A percentile compares a stretch with the other conserved stretches of the same genome.
phyloP scores from a whole-genome alignment of 2,888 invertebrate species.

The Oscheius sp. region DNA sequence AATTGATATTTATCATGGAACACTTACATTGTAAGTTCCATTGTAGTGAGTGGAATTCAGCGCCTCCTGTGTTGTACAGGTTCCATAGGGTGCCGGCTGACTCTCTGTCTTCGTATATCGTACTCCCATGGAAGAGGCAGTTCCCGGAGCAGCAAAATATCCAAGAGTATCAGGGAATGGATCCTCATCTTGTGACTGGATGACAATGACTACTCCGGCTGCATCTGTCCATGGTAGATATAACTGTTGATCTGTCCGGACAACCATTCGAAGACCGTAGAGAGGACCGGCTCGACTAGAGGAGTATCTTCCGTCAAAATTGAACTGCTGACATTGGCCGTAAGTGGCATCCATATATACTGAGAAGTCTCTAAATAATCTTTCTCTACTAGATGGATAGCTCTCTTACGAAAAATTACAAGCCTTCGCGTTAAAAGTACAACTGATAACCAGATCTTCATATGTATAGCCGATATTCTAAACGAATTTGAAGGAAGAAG shows the following conservation, averaged over 20 bases:
- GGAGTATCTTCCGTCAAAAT: slow-evolving; percentile 35
- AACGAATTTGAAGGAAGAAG: neutral
- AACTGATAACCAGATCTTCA: slow-evolving; percentile 63
- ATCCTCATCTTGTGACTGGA: slow-evolving; percentile 68
- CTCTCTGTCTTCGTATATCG: slow-evolving; percentile 68
- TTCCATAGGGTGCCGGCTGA: slow-evolving; percentile 70
- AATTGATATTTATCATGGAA: neutral
- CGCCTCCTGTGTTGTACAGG: slow-evolving; percentile 61
- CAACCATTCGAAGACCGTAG: slow-evolving; percentile 69
- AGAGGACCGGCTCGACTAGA: slow-evolving; percentile 64
- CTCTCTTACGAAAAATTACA: slow-evolving; percentile 59
- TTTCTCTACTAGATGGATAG: no score
- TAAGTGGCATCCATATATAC: slow-evolving; percentile 66
- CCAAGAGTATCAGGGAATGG: slow-evolving; percentile 57
- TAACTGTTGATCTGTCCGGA: slow-evolving; percentile 53
- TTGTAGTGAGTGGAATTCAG: slow-evolving; percentile 44
- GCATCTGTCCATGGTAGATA: slow-evolving; percentile 58
- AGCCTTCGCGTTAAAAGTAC: slow-evolving; percentile 63
- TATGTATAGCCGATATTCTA: slow-evolving; percentile 50
- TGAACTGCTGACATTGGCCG: slow-evolving; percentile 50
- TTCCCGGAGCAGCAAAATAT: slow-evolving; percentile 60
- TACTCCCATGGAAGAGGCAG: slow-evolving; percentile 62
- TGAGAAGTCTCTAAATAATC: slow-evolving; percentile 72
- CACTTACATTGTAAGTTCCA: slow-evolving; percentile 46
- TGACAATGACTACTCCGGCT: slow-evolving; percentile 71